A percentile compares a stretch with the other conserved stretches of the same genome.
phyloP scores from a whole-genome alignment of 2,888 invertebrate species.

The Conomelus anceps region DNA sequence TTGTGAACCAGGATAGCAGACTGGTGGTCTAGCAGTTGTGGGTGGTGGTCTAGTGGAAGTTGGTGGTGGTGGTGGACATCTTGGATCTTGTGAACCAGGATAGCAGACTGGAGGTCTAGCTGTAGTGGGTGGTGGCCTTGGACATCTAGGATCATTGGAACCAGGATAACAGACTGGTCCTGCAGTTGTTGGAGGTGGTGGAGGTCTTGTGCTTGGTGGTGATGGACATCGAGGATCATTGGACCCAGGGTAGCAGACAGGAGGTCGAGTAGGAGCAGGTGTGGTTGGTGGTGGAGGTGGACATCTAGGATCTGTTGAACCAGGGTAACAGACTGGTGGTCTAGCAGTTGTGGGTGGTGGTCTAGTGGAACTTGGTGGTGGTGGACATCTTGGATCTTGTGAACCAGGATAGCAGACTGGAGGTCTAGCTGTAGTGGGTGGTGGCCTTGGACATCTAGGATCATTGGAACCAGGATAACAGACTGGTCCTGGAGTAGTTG shows the following conservation, averaged over 20 bases:
- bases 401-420: slow-evolving; percentile 34
- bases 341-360: slow-evolving; percentile 30
- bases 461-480: slow-evolving; percentile 38
- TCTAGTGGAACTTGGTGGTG: slow-evolving; percentile 33
- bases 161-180: slow-evolving; percentile 37
- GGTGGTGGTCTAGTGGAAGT: slow-evolving; percentile 35
- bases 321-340: slow-evolving; percentile 28
- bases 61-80: slow-evolving; percentile 25
- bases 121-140: slow-evolving; percentile 34
- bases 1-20: slow-evolving; percentile 29
- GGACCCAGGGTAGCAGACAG: slow-evolving; percentile 37
- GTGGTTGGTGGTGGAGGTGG: slow-evolving; percentile 25
- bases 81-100: slow-evolving; percentile 29
- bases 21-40: slow-evolving; percentile 24
- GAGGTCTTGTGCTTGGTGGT: slow-evolving; percentile 29
- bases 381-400: slow-evolving; percentile 29
- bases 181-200: slow-evolving; percentile 32
- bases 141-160: slow-evolving; percentile 38
- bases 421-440: slow-evolving; percentile 33
- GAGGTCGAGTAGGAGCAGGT: slow-evolving; percentile 21
- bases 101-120: slow-evolving; percentile 32
- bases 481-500: slow-evolving; percentile 40
- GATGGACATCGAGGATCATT: slow-evolving; percentile 37
- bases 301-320: slow-evolving; percentile 32
- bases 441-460: slow-evolving; percentile 32